These are phyloP conservation scores for Oligia latruncula DNA, from an alignment of 2,888 invertebrate genomes.

Conservation along the genomic window DNA sequence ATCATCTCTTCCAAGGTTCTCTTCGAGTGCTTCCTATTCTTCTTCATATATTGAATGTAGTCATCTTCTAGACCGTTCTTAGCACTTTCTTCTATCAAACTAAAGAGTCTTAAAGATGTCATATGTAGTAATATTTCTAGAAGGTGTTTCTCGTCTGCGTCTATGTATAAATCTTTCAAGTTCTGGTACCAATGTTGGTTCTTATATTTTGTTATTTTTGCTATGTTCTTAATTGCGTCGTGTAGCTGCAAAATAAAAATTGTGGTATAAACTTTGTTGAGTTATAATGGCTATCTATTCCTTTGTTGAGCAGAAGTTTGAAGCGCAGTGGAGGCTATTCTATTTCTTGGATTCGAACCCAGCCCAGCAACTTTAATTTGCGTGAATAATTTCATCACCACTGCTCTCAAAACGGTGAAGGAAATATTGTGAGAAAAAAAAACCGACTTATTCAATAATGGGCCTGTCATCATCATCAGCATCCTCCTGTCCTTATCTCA, in stretches of 20 bases:
- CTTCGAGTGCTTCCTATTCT: constrained; percentile 67
- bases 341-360: neutral
- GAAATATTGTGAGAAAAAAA: neutral
- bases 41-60: constrained; percentile 68
- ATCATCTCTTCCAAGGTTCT: constrained; percentile 71
- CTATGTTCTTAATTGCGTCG: constrained; percentile 76
- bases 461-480: neutral
- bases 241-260: constrained; percentile 77
- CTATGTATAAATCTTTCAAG: constrained; percentile 75
- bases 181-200: constrained; percentile 78
- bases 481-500: neutral
- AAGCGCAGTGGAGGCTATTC: too few species aligned
- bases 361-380: neutral
- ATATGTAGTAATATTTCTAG: constrained; percentile 78
- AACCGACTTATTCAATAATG: neutral
- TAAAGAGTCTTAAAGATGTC: constrained; percentile 70
- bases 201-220: constrained; percentile 73
- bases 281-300: too few species aligned
- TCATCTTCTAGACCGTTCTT: constrained; percentile 69
- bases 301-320: neutral
- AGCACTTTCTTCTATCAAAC: constrained; percentile 74
- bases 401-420: neutral
- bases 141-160: constrained; percentile 63
- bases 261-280: too few species aligned
- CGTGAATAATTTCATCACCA: neutral